Evolutionary conservation across 2,113 vertebrate genomes (phyloP).

Genomic region (Osmerus mordax): DNA sequence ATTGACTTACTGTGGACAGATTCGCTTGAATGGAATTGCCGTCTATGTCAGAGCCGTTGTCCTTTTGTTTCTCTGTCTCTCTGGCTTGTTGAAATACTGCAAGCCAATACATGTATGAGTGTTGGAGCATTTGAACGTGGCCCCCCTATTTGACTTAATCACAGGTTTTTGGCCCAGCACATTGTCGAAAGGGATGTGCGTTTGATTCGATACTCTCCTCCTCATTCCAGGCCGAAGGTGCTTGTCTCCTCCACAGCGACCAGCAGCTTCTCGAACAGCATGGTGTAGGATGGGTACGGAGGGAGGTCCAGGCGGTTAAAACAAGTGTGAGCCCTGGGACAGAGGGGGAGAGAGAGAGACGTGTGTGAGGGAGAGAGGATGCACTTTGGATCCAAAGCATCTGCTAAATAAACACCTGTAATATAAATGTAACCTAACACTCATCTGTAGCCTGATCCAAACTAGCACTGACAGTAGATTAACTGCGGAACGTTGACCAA

Average conservation of each 20-base stretch:
- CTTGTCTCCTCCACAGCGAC: conserved; percentile 98
- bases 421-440: too few relatives aligned
- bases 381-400: too few relatives aligned
- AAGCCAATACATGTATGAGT: not conserved
- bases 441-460: too few relatives aligned
- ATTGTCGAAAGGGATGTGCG: not conserved
- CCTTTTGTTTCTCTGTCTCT: not conserved
- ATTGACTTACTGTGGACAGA: not conserved
- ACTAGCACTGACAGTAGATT: too few relatives aligned
- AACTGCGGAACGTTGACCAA: too few relatives aligned
- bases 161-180: conserved; percentile 5
- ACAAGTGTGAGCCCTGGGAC: conserved; percentile 90
- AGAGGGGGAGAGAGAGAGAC: conserved; percentile 32
- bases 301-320: conserved; percentile 98
- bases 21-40: too few relatives aligned
- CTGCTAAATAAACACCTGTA: too few relatives aligned
- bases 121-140: not conserved
- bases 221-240: conserved; percentile 96
- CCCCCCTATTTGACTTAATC: not conserved
- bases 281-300: conserved; percentile 91
- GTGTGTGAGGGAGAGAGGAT: not conserved
- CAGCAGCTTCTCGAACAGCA: conserved; percentile 93
- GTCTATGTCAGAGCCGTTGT: too few relatives aligned
- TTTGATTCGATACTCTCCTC: not conserved
- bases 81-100: not conserved